These are phyloP conservation scores for Teleogryllus occipitalis DNA, from an alignment of 1,140 invertebrate genomes.

Conservation along the genomic window DNA sequence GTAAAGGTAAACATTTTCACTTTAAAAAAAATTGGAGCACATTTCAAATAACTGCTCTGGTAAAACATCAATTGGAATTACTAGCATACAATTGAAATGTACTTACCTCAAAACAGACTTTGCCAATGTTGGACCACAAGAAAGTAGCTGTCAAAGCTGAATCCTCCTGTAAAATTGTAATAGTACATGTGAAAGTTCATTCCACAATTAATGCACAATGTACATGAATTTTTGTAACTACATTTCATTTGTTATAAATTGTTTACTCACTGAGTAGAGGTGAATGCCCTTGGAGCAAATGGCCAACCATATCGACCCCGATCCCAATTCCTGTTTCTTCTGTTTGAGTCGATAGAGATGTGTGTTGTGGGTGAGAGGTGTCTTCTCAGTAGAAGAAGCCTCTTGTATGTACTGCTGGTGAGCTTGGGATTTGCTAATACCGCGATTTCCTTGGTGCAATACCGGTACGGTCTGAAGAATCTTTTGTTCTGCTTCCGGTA, in stretches of 20 bases:
- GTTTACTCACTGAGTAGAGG: slow-evolving; percentile 49
- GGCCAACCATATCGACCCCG: slow-evolving; percentile 64
- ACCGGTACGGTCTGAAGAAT: slow-evolving; percentile 48
- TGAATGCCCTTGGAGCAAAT: slow-evolving; percentile 81
- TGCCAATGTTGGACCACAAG: slow-evolving; percentile 87
- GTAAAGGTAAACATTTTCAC: too few species aligned
- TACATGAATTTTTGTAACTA: too few species aligned
- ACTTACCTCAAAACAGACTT: slow-evolving; percentile 82
- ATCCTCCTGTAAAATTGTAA: slow-evolving; percentile 28
- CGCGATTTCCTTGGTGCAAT: slow-evolving; percentile 64
- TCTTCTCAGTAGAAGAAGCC: slow-evolving; percentile 67
- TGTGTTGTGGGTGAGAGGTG: slow-evolving; percentile 74
- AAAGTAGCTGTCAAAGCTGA: slow-evolving; percentile 45
- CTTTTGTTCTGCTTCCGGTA: slow-evolving; percentile 19
- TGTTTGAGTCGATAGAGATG: slow-evolving; percentile 82
- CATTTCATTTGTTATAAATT: too few species aligned
- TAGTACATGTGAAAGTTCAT: background rate
- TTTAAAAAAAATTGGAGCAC: too few species aligned
- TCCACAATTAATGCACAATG: too few species aligned
- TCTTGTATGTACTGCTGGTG: slow-evolving; percentile 81
- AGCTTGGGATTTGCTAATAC: slow-evolving; percentile 65
- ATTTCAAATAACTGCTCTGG: too few species aligned
- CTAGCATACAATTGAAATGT: slow-evolving; percentile 10
- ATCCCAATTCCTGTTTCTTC: slow-evolving; percentile 67
- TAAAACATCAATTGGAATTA: too few species aligned